Evolutionary conservation across 2,113 vertebrate species (phyloP).

Genomic region (Cricetomys ansorgei): DNA sequence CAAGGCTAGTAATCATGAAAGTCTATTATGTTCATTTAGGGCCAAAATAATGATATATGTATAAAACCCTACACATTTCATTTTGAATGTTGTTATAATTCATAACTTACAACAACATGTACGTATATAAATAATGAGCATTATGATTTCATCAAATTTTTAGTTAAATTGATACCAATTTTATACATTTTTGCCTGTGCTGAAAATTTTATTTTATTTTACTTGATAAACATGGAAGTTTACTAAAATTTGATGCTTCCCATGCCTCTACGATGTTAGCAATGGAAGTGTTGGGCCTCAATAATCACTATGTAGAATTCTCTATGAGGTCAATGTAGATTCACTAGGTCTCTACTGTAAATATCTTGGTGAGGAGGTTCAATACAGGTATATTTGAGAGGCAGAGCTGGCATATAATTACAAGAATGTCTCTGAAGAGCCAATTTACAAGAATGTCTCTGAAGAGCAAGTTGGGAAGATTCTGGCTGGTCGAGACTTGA

Average conservation of each 20-base stretch:
- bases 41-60: background rate
- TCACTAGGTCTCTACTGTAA: background rate
- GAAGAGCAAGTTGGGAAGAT: background rate
- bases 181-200: background rate
- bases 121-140: background rate
- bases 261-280: background rate
- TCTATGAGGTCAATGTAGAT: background rate
- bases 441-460: background rate
- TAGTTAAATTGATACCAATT: background rate
- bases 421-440: background rate
- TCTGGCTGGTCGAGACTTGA: background rate
- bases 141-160: conserved; percentile 7
- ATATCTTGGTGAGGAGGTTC: background rate
- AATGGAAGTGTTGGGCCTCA: background rate
- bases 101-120: conserved; percentile 8
- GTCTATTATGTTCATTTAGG: conserved; percentile 5
- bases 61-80: background rate
- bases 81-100: background rate
- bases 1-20: background rate
- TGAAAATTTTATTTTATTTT: background rate
- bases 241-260: background rate
- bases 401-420: background rate
- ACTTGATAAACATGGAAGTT: conserved; percentile 3
- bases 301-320: background rate
- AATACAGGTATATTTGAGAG: background rate